A percentile compares a stretch with the other conserved stretches of the same genome.
Evolutionary conservation across 2,888 invertebrate genomes (phyloP).

Genomic region (Herminia tarsipennalis): DNA sequence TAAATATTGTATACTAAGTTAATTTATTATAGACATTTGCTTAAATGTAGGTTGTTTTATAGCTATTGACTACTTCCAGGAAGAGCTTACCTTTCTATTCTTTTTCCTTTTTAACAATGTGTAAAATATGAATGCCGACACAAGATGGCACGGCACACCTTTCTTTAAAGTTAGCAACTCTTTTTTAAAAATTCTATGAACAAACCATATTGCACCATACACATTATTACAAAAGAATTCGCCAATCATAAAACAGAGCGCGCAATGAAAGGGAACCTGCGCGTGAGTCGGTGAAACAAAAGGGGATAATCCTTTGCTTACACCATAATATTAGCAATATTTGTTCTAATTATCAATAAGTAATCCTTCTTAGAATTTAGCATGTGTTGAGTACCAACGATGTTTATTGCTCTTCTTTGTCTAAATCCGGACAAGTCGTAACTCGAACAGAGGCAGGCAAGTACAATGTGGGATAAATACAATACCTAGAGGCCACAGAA

Average conservation of each 20-base stretch:
- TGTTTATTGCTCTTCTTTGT: constrained; percentile 25
- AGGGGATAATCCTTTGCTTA: constrained; percentile 64
- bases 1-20: too few relatives aligned
- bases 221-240: constrained; percentile 5
- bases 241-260: constrained; percentile 12
- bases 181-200: constrained; percentile 3
- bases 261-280: constrained; percentile 5
- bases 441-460: constrained; percentile 40
- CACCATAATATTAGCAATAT: constrained; percentile 20
- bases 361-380: constrained; percentile 50
- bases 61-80: too few relatives aligned
- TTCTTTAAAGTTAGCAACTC: neutral
- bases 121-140: neutral
- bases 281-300: constrained; percentile 19
- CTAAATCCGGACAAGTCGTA: constrained; percentile 46
- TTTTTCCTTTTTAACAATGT: neutral
- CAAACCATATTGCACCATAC: constrained; percentile 3
- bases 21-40: too few relatives aligned
- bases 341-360: constrained; percentile 21
- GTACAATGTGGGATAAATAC: too few relatives aligned
- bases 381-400: constrained; percentile 12
- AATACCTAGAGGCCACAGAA: constrained; percentile 45
- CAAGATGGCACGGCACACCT: too few relatives aligned
- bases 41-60: too few relatives aligned
- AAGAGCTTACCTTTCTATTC: neutral